Conservation (phyloP, 2,888 invertebrate genomes). For the Drosophila paracracens region DNA sequence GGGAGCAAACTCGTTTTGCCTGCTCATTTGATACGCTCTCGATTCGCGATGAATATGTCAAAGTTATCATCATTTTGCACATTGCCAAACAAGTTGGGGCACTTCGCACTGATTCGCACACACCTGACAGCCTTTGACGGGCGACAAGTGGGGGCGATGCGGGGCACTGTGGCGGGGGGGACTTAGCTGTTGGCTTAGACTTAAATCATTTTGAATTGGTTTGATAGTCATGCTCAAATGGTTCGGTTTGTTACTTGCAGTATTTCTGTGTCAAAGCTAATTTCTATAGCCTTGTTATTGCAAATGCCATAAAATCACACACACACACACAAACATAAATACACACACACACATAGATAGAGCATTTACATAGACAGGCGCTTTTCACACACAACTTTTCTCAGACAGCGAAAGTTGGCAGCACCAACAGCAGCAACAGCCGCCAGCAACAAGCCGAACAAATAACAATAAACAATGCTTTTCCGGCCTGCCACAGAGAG, state of each 20-base stretch:
- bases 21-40: conserved; percentile 43
- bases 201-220: conserved; percentile 42
- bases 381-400: conserved; percentile 76
- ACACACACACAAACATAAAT: conserved; percentile 3
- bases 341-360: conserved; percentile 1
- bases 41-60: conserved; percentile 61
- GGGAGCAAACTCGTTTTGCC: conserved; percentile 46
- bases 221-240: conserved; percentile 56
- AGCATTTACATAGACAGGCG: conserved; percentile 65
- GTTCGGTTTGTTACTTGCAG: conserved; percentile 27
- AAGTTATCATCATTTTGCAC: conserved; percentile 57
- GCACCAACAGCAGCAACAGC: conserved; percentile 6
- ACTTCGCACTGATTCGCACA: conserved; percentile 46
- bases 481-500: conserved; percentile 66
- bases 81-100: conserved; percentile 53
- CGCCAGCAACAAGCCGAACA: conserved; percentile 34
- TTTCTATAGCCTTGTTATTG: conserved; percentile 63
- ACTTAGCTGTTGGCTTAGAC: conserved; percentile 23
- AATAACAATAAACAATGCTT: conserved; percentile 72
- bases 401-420: conserved; percentile 75
- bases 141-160: background rate
- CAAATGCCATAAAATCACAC: conserved; percentile 32
- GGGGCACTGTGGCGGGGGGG: background rate
- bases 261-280: conserved; percentile 61
- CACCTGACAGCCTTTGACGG: conserved; percentile 51